Percentiles rank a stretch among this genome's conserved stretches.
Evolutionary conservation across 1,140 invertebrate species (phyloP).

Genomic region (Euwallacea fornicatus): DNA sequence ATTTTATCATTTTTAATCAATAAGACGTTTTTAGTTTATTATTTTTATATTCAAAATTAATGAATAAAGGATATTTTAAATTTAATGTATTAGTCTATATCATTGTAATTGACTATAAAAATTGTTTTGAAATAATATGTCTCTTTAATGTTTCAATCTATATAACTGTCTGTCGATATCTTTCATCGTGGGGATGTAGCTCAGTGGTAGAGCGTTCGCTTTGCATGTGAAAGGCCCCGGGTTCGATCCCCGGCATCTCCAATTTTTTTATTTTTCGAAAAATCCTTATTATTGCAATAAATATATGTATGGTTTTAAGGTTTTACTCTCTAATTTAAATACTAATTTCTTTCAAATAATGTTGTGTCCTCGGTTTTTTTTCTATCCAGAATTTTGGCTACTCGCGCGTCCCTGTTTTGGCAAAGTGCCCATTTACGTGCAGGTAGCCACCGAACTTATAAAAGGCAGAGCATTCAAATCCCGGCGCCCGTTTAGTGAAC

Average conservation of each 20-base stretch:
- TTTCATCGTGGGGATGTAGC: constrained; percentile 65
- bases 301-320: not conserved
- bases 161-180: no score
- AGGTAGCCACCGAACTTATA: constrained; percentile 55
- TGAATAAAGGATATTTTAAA: no score
- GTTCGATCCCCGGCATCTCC: constrained; percentile 83
- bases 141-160: no score
- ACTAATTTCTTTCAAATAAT: not conserved
- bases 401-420: constrained; percentile 44
- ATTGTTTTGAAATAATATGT: no score
- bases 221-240: constrained; percentile 91
- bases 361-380: not conserved
- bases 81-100: no score
- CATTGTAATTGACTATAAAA: no score
- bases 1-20: no score
- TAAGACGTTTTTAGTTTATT: no score
- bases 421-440: constrained; percentile 48
- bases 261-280: constrained; percentile 50
- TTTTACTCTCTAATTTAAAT: no score
- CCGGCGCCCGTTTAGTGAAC: constrained; percentile 48
- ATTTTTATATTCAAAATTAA: no score
- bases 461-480: constrained; percentile 48
- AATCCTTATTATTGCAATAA: not conserved
- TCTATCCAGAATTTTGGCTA: not conserved
- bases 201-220: constrained; percentile 91